Base-by-base conservation (phyloP, 2,113 vertebrate species). In the Centropristis striata region DNA sequence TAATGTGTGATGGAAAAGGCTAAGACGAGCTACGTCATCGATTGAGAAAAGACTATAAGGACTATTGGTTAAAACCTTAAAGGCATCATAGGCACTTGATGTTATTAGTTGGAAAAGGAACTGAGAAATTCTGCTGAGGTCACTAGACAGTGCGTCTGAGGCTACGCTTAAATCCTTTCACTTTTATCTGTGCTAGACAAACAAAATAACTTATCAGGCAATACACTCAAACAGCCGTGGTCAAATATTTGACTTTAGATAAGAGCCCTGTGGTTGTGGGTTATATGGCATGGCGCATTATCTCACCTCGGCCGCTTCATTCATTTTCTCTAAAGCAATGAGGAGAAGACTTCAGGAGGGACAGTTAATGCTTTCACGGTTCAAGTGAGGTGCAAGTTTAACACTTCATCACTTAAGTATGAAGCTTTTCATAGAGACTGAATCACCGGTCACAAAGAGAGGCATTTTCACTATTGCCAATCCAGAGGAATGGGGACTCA, bases 161-260 rank as follows among this genome's bases (percentile, higher is more conserved):
- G 42, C 55, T 54, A 47, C n/a, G 1, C 60, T 71, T 5, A 25
- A 71, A 80, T 81, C 77, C 53, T 86, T 77, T 83, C 69, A 83
- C 58, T 16, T 77, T 63, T 85, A 85, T 89, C 87, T 80, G 59
- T 54, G 57, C 75, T 72, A 53, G 32, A 71, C 81, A 90, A 93
- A 91, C 77, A 88, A 87, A 86, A 81, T 65, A 51, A 71, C 78
- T 88, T 84, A 92, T 92, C 86, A 75, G 81, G 42, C 80, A 54
- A 51, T 20, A 16, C 74, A 87, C 82, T 86, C 81, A 83, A 76
- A 86, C 76, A 81, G 87, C 80, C 23, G 32, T 20, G 65, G 72
- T 79, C 84, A 93, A 93, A 93, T 93, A 91, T 92, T 94, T 94
- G 78, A 53, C 77, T 91, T 86, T 11, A 80, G 92, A 94, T 93